Conservation (phyloP, 1,140 invertebrate genomes). For the Brachionus paranguensis region DNA sequence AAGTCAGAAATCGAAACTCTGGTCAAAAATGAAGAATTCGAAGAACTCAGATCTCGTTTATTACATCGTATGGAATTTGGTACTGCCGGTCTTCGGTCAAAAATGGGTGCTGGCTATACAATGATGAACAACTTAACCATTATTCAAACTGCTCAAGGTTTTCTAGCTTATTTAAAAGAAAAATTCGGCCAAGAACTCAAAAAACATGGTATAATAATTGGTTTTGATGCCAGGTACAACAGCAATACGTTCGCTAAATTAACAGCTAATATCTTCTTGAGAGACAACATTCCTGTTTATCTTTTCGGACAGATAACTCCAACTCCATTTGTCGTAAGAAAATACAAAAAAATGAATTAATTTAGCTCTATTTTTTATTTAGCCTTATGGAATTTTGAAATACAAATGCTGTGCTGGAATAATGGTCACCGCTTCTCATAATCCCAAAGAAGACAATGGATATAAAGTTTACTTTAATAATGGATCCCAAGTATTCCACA, state of each 20-base stretch:
- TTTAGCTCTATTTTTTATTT: not conserved
- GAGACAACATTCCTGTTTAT: constrained; percentile 71
- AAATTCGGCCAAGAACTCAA: not conserved
- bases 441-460: constrained; percentile 97
- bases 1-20: constrained; percentile 24
- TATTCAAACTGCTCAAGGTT: constrained; percentile 79
- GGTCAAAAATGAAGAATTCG: not conserved
- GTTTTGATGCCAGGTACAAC: constrained; percentile 89
- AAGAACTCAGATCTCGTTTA: not conserved
- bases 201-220: constrained; percentile 67
- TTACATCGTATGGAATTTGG: constrained; percentile 33
- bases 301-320: constrained; percentile 75
- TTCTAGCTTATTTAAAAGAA: constrained; percentile 3
- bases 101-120: constrained; percentile 83
- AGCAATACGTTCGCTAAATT: constrained; percentile 86
- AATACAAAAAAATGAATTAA: not conserved
- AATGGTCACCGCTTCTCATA: constrained; percentile 97
- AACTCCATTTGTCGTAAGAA: constrained; percentile 74
- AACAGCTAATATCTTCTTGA: constrained; percentile 74
- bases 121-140: constrained; percentile 96
- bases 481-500: constrained; percentile 67
- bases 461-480: constrained; percentile 94
- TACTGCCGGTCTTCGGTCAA: constrained; percentile 66
- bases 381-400: constrained; percentile 69
- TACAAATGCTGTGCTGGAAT: constrained; percentile 72